These are phyloP conservation scores for Siphamia tubifer DNA, from an alignment of 2,113 vertebrate species.

Conservation along the genomic window DNA sequence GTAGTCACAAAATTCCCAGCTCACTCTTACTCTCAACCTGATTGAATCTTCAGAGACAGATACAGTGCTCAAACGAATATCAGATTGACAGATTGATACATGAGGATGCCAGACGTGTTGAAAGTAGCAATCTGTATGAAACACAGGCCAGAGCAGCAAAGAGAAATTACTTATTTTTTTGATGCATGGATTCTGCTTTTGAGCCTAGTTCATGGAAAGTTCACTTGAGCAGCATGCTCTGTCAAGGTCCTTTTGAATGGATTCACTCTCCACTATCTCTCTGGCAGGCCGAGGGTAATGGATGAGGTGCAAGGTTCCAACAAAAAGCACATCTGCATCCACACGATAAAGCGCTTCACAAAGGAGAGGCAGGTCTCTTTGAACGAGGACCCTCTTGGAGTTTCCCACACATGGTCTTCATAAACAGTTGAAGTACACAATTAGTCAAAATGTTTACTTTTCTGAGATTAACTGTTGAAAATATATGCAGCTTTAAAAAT, in stretches of 20 bases:
- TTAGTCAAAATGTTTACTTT: conserved; percentile 19
- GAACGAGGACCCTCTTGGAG: conserved; percentile 67
- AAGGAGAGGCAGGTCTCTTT: conserved; percentile 76
- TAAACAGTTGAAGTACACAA: conserved; percentile 52
- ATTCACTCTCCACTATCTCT: conserved; percentile 78
- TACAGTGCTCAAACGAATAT: conserved; percentile 62
- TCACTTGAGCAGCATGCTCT: conserved; percentile 81
- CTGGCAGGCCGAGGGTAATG: conserved; percentile 80
- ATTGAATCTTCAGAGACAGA: conserved; percentile 66
- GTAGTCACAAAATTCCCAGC: conserved; percentile 40
- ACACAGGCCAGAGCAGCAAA: conserved; percentile 67
- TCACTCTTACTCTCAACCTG: conserved; percentile 16
- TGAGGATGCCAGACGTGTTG: conserved; percentile 63
- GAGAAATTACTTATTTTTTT: conserved; percentile 70
- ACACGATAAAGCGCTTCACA: conserved; percentile 71
- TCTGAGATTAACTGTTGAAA: conserved; percentile 7
- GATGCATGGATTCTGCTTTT: conserved; percentile 71
- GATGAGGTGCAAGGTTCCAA: conserved; percentile 81
- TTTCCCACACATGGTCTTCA: conserved; percentile 74
- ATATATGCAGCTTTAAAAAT: background rate
- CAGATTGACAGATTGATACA: conserved; percentile 78
- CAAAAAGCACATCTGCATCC: conserved; percentile 85
- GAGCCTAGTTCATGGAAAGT: conserved; percentile 81
- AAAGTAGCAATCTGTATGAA: conserved; percentile 66
- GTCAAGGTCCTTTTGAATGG: conserved; percentile 78